Conservation (phyloP, 2,797 vertebrate genomes). For the Nasua narica region DNA sequence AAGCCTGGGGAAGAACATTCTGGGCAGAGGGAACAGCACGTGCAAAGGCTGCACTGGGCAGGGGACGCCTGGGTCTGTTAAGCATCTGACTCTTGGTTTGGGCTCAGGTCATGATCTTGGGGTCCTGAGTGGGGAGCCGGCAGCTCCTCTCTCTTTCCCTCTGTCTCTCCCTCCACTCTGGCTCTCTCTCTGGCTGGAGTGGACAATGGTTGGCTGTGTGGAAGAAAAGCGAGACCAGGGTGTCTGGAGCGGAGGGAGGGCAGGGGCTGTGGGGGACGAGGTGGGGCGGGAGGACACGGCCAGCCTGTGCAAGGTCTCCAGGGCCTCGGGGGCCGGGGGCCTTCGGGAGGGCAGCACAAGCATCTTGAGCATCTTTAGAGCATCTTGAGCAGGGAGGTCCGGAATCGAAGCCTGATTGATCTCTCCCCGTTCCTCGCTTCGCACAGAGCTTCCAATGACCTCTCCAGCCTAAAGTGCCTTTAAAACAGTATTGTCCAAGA, state of each 20-base stretch:
- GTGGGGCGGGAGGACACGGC: rapidly evolving
- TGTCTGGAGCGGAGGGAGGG: neutral
- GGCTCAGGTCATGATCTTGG: neutral
- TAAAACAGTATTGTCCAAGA: neutral
- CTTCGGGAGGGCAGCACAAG: too few relatives aligned
- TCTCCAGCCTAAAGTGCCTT: neutral
- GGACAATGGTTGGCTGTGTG: neutral
- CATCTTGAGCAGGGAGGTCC: neutral
- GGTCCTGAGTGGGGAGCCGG: neutral
- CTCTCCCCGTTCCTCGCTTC: neutral
- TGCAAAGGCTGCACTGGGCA: neutral
- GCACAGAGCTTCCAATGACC: neutral
- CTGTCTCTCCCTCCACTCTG: neutral
- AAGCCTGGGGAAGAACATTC: neutral
- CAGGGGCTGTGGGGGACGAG: neutral
- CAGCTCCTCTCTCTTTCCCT: neutral
- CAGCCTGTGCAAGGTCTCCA: too few relatives aligned
- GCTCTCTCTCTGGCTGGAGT: neutral
- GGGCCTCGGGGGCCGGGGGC: neutral
- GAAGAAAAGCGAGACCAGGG: neutral
- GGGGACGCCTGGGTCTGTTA: neutral
- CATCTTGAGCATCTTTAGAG: neutral
- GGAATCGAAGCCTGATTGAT: neutral
- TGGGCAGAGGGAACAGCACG: neutral
- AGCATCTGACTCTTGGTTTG: neutral